These are phyloP conservation scores for Ceryle rudis DNA, from an alignment of 2,797 vertebrate genomes.

Conservation along the genomic window DNA sequence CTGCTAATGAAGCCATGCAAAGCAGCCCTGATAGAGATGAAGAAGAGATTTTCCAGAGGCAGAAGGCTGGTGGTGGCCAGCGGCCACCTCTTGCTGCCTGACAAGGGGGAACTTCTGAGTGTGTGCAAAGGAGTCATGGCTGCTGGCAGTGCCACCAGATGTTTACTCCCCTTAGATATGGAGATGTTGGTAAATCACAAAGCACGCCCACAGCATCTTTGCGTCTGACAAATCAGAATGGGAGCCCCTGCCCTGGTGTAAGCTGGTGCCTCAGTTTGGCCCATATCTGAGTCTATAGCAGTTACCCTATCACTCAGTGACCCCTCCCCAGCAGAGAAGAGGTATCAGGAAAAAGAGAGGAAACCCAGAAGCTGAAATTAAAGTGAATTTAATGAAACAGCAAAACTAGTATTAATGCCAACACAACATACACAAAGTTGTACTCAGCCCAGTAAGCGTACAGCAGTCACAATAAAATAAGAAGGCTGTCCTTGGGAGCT, in stretches of 20 bases:
- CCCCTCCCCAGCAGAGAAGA: not conserved
- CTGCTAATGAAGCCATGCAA: not conserved
- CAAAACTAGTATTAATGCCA: not conserved
- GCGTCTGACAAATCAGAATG: not conserved
- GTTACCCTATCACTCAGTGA: not conserved
- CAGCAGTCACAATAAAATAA: not conserved
- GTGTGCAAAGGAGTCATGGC: rapidly evolving
- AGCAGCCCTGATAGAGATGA: not conserved
- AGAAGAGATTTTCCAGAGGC: not conserved
- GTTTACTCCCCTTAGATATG: not conserved
- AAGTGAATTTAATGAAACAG: not conserved
- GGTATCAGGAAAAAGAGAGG: not conserved
- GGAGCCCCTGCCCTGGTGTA: not conserved
- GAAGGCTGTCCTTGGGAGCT: not conserved
- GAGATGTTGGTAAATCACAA: not conserved
- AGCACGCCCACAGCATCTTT: rapidly evolving
- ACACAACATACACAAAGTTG: not conserved
- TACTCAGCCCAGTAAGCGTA: not conserved
- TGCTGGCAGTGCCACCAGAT: not conserved
- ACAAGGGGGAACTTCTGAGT: not conserved
- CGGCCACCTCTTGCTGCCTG: not conserved
- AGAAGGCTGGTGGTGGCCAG: not conserved
- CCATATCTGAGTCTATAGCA: not conserved
- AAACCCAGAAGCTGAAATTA: not conserved
- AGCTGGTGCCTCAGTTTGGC: not conserved